A percentile compares a stretch with the other conserved stretches of the same genome.
Conservation (phyloP, 2,888 invertebrate genomes). For the Epirrita christyi region DNA sequence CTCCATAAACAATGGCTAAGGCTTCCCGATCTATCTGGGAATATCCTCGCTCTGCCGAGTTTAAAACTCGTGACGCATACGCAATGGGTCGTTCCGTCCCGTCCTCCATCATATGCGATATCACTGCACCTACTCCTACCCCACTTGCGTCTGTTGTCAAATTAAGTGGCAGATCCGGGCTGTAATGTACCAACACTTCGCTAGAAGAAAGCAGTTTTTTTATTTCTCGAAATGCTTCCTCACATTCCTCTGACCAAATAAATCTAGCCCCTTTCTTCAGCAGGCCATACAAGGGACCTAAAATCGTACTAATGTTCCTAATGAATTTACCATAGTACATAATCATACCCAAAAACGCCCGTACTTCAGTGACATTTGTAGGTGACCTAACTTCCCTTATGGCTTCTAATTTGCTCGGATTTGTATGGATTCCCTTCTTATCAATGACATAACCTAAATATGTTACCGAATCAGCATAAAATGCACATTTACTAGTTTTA, state of each 20-base stretch:
- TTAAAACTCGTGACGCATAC: not conserved
- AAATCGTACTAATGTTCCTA: not conserved
- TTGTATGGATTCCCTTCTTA: not conserved
- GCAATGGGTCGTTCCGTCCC: not conserved
- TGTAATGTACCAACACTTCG: not conserved
- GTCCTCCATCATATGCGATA: not conserved
- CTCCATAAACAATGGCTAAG: not conserved
- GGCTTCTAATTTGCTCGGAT: not conserved
- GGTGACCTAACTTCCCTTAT: conserved; percentile 1
- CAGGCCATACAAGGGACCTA: not conserved
- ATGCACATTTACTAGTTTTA: conserved; percentile 32
- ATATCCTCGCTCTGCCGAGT: not conserved
- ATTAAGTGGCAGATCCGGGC: not conserved
- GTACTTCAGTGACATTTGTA: not conserved
- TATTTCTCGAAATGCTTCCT: not conserved
- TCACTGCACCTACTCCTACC: not conserved
- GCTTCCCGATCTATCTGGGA: not conserved
- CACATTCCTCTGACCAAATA: not conserved
- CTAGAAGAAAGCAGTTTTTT: not conserved
- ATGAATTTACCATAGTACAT: conserved; percentile 2
- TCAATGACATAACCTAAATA: conserved; percentile 32
- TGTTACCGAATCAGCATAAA: conserved; percentile 23
- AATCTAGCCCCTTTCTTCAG: conserved; percentile 1
- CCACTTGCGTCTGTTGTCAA: conserved; percentile 1
- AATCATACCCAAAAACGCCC: not conserved